Percentiles rank a stretch among this genome's conserved stretches.
Evolutionary conservation across 2,113 vertebrate genomes (phyloP).

Genomic region (Ammodytes marinus): DNA sequence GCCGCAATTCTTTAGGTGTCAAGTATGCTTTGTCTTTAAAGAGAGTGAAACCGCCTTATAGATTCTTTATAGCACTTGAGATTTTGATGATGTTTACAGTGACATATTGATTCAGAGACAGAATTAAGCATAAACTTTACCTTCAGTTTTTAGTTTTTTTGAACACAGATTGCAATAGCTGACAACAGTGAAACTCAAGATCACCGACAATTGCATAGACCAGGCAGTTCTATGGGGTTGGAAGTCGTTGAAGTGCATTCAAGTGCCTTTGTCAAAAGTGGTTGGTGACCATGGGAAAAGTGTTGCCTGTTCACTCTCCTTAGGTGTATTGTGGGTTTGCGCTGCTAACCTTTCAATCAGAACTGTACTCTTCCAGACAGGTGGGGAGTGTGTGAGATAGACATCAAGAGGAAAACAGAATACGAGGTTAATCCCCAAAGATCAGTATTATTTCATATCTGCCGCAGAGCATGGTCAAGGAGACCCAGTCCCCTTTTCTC

Average conservation of each 20-base stretch:
- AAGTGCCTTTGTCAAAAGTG: conserved; percentile 21
- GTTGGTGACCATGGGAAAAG: conserved; percentile 30
- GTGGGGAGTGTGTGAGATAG: conserved; percentile 33
- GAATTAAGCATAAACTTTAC: neutral
- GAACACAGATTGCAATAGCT: neutral
- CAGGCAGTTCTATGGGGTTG: neutral
- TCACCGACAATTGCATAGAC: neutral
- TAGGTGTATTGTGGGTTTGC: conserved; percentile 32
- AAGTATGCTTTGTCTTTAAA: neutral
- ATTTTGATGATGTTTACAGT: neutral
- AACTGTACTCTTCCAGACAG: conserved; percentile 36
- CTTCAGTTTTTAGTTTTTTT: neutral
- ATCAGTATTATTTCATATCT: conserved; percentile 55
- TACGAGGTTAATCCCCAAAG: conserved; percentile 57
- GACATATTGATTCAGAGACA: too few relatives aligned
- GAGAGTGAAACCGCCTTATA: neutral
- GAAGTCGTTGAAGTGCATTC: conserved; percentile 21
- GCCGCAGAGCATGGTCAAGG: conserved; percentile 26
- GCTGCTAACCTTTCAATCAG: conserved; percentile 31
- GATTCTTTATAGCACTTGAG: neutral
- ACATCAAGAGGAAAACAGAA: conserved; percentile 49
- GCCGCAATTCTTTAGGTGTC: neutral
- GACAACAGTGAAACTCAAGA: neutral
- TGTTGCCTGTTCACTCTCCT: conserved; percentile 26
- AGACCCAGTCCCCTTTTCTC: conserved; percentile 29